These are phyloP conservation scores for Clarias batrachus DNA, from an alignment of 2,113 vertebrate genomes.

Conservation along the genomic window DNA sequence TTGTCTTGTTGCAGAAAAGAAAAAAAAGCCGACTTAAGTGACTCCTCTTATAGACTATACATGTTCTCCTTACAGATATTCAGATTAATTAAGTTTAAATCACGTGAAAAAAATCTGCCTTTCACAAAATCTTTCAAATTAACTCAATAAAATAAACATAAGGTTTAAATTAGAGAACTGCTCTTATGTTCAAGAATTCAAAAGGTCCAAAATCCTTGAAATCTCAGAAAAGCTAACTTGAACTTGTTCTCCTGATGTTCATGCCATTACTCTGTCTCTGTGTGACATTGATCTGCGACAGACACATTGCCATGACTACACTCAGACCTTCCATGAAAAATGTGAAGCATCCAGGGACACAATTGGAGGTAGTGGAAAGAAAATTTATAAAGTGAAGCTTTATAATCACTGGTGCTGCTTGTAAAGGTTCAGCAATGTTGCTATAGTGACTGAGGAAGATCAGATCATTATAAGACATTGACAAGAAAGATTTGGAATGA, in stretches of 20 bases:
- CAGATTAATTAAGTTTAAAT: not conserved
- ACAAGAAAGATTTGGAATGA: slow-evolving; percentile 4
- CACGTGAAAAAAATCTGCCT: not conserved
- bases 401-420: slow-evolving; percentile 54
- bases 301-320: slow-evolving; percentile 62
- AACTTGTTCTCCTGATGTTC: not conserved
- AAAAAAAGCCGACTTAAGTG: not conserved
- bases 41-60: not conserved
- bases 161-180: not conserved
- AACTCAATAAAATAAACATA: not conserved
- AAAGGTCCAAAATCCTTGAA: not conserved
- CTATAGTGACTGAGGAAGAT: slow-evolving; percentile 32
- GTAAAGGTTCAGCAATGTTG: slow-evolving; percentile 39
- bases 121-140: not conserved
- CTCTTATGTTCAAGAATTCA: not conserved
- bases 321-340: slow-evolving; percentile 53
- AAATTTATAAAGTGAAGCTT: slow-evolving; percentile 63
- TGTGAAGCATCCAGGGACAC: slow-evolving; percentile 50
- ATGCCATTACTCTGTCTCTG: not conserved
- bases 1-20: not conserved
- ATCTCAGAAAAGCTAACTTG: not conserved
- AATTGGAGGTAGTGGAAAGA: slow-evolving; percentile 45
- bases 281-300: slow-evolving; percentile 37
- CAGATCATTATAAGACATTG: slow-evolving; percentile 28
- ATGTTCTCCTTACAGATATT: not conserved